These are phyloP conservation scores for Physeter macrocephalus DNA, from an alignment of 2,113 vertebrate species.

Conservation along the genomic window DNA sequence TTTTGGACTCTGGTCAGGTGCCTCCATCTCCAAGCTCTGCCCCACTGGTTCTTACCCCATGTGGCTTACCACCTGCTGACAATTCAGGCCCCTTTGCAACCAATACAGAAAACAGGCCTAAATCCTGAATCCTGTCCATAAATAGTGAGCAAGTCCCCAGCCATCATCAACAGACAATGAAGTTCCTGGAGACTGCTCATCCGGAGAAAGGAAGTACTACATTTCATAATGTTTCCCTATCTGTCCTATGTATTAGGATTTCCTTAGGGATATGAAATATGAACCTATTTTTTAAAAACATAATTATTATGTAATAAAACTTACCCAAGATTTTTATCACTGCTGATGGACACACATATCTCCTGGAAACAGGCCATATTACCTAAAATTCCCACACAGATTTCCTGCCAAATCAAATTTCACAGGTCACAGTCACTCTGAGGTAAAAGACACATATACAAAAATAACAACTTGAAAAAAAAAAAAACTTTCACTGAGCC, in stretches of 20 bases:
- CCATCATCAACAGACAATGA: background rate
- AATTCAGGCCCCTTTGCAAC: background rate
- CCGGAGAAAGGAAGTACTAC: background rate
- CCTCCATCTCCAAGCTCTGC: background rate
- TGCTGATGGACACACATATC: slow-evolving; percentile 90
- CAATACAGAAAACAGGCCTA: background rate
- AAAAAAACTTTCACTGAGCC: background rate
- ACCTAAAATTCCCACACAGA: slow-evolving; percentile 96
- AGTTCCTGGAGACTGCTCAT: background rate
- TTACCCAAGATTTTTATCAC: slow-evolving; percentile 90
- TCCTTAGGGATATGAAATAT: background rate
- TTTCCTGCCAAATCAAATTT: slow-evolving; percentile 87
- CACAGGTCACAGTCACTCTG: slow-evolving; percentile 45
- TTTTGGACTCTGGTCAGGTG: background rate
- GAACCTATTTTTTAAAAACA: background rate
- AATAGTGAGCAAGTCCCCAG: background rate
- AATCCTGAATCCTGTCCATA: background rate
- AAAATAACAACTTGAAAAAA: slow-evolving; percentile 19
- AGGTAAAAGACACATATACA: slow-evolving; percentile 11
- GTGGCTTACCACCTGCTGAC: background rate
- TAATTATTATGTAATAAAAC: slow-evolving; percentile 52
- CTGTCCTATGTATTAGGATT: background rate
- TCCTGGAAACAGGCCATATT: slow-evolving; percentile 97
- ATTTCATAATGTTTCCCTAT: background rate
- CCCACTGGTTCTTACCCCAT: background rate